Conservation (phyloP, 2,888 invertebrate species). For the Pseudococcus viburni region DNA sequence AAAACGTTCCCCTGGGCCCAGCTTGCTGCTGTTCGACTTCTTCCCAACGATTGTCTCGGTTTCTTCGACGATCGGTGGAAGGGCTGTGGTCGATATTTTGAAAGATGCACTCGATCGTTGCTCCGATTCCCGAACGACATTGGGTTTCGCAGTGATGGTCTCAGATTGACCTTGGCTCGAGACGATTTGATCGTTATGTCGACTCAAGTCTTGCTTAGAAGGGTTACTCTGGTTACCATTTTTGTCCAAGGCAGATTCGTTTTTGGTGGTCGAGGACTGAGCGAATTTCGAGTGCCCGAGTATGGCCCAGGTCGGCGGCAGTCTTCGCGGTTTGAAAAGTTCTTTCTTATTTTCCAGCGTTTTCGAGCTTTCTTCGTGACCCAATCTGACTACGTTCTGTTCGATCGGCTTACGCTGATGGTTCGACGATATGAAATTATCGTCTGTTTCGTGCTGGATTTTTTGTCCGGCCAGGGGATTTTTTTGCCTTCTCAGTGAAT, state of each 20-base stretch:
- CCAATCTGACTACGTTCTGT: background rate
- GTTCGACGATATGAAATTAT: background rate
- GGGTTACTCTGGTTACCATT: too few relatives aligned
- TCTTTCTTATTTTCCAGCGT: constrained; percentile 13
- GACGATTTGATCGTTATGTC: too few relatives aligned
- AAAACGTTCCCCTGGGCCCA: background rate
- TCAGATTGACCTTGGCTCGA: too few relatives aligned
- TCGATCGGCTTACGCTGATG: background rate
- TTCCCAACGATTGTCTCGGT: background rate
- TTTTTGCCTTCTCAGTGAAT: constrained; percentile 35
- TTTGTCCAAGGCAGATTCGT: background rate
- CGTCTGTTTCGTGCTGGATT: background rate
- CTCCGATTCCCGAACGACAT: too few relatives aligned
- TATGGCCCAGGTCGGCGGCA: constrained; percentile 69
- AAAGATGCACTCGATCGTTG: too few relatives aligned
- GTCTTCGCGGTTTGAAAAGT: constrained; percentile 55
- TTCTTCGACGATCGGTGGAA: background rate
- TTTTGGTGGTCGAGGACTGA: background rate
- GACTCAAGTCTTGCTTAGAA: too few relatives aligned
- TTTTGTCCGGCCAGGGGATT: background rate
- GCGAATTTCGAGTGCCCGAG: constrained; percentile 67
- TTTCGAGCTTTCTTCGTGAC: constrained; percentile 26
- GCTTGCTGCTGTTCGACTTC: background rate
- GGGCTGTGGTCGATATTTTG: too few relatives aligned
- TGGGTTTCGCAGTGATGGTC: too few relatives aligned